A percentile compares a stretch with the other conserved stretches of the same genome.
Evolutionary conservation across 2,797 vertebrate genomes (phyloP).

Genomic region (Sarcophilus harrisii): DNA sequence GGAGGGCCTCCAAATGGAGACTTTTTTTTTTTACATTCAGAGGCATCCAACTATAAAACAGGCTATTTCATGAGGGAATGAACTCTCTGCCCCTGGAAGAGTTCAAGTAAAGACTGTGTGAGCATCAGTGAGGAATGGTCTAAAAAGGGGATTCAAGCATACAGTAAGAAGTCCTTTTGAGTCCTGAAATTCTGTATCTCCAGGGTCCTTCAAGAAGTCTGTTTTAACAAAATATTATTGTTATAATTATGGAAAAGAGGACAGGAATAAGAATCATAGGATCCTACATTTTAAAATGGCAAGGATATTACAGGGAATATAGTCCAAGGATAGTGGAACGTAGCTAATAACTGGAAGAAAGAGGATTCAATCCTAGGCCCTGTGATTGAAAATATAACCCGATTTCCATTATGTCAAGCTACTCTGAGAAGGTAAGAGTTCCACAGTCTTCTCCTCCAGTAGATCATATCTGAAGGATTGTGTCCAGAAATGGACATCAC

Average conservation of each 20-base stretch:
- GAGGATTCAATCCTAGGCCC: not conserved
- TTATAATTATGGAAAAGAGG: not conserved
- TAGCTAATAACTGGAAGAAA: not conserved
- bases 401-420: not conserved
- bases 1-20: not conserved
- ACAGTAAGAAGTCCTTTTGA: not conserved
- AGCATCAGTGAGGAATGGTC: not conserved
- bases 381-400: not conserved
- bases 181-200: not conserved
- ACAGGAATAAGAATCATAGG: not conserved
- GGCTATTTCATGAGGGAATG: not conserved
- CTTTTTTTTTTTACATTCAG: slow-evolving; percentile 9
- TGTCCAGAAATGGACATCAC: not conserved
- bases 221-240: not conserved
- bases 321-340: not conserved
- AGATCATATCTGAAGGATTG: not conserved
- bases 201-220: not conserved
- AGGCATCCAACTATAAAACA: not conserved
- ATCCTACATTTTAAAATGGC: not conserved
- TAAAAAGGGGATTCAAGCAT: not conserved
- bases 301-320: not conserved
- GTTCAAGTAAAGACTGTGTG: not conserved
- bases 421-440: not conserved
- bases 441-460: not conserved
- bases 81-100: not conserved